These are phyloP conservation scores for Mycalesis mineus DNA, from an alignment of 2,888 invertebrate genomes.

Conservation along the genomic window DNA sequence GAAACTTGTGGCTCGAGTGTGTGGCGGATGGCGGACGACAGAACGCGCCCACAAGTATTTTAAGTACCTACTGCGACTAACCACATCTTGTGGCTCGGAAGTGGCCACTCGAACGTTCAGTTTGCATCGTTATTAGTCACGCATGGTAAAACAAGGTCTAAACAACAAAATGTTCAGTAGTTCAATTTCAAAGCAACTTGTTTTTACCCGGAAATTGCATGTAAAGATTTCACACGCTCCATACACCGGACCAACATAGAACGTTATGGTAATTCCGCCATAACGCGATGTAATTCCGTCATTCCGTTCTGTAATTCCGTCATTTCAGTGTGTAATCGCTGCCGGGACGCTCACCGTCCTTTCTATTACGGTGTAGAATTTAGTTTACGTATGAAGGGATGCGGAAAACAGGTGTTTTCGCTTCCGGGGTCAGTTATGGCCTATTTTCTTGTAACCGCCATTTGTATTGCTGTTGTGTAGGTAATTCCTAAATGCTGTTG, in stretches of 20 bases:
- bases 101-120: too few species aligned
- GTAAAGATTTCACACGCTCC: background rate
- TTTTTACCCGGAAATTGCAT: background rate
- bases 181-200: background rate
- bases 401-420: background rate
- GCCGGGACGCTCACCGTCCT: background rate
- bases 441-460: background rate
- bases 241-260: background rate
- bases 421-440: background rate
- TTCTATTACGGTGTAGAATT: background rate
- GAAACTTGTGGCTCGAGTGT: too few species aligned
- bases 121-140: too few species aligned
- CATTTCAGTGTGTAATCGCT: background rate
- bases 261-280: conserved; percentile 6
- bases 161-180: too few species aligned
- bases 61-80: too few species aligned
- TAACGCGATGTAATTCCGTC: conserved; percentile 2
- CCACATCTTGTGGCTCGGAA: too few species aligned
- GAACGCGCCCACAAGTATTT: too few species aligned
- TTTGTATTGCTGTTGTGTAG: too few species aligned
- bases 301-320: background rate
- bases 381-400: background rate
- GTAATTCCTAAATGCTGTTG: too few species aligned
- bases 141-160: too few species aligned
- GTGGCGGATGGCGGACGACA: too few species aligned